Percentiles rank a stretch among this genome's conserved stretches.
These are phyloP conservation scores for Ennomos quercinarius DNA, from an alignment of 2,888 invertebrate genomes.

Conservation along the genomic window DNA sequence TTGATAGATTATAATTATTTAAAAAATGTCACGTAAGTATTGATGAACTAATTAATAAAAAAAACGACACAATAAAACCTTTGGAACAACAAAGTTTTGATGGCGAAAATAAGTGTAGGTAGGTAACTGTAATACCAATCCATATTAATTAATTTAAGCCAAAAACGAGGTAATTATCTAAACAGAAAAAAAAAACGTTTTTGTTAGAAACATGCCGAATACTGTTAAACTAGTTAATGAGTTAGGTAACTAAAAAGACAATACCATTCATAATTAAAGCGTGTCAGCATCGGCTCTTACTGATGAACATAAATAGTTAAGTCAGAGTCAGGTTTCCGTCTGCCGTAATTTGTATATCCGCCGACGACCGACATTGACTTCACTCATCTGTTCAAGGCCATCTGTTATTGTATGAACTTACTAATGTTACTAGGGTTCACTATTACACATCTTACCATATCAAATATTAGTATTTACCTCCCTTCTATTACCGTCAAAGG, in stretches of 20 bases:
- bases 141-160: not conserved
- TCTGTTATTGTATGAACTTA: constrained; percentile 59
- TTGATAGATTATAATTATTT: too few species aligned
- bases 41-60: too few species aligned
- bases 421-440: constrained; percentile 45
- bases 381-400: constrained; percentile 68
- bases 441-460: constrained; percentile 7
- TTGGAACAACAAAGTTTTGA: too few species aligned
- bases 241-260: not conserved
- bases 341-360: constrained; percentile 57
- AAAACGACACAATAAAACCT: too few species aligned
- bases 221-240: too few species aligned
- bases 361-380: constrained; percentile 62
- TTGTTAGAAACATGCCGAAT: too few species aligned
- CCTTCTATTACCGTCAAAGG: too few species aligned
- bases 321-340: constrained; percentile 56
- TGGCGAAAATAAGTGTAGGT: too few species aligned
- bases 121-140: too few species aligned
- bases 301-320: constrained; percentile 33
- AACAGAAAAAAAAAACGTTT: too few species aligned
- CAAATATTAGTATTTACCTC: too few species aligned
- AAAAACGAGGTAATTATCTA: not conserved
- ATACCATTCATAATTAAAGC: constrained; percentile 17
- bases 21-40: too few species aligned
- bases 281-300: constrained; percentile 27